A percentile compares a stretch with the other conserved stretches of the same genome.
These are phyloP conservation scores for Athrips mouffetella DNA, from an alignment of 2,888 invertebrate species.

Conservation along the genomic window DNA sequence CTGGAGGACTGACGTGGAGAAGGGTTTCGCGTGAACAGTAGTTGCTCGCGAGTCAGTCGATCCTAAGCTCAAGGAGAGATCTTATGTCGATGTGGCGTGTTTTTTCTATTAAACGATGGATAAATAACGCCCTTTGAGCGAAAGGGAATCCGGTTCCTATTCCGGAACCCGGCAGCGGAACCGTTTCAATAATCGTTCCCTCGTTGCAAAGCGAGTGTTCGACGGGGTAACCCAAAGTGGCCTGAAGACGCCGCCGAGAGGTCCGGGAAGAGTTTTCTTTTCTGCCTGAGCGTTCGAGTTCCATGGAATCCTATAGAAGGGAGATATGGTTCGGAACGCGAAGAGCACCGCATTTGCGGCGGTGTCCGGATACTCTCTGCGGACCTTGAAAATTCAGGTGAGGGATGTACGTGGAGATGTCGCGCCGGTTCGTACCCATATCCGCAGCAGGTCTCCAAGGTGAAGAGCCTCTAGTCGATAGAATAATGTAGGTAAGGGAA, in stretches of 20 bases:
- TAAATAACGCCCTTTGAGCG: conserved; percentile 62
- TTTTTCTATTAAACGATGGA: conserved; percentile 26
- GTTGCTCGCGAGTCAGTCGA: conserved; percentile 78
- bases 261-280: conserved; percentile 67
- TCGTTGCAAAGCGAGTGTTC: conserved; percentile 38
- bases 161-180: conserved; percentile 79
- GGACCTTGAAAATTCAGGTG: conserved; percentile 56
- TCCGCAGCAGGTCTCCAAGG: conserved; percentile 88
- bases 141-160: conserved; percentile 77
- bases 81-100: conserved; percentile 59
- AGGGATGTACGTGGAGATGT: conserved; percentile 49
- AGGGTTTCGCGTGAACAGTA: conserved; percentile 71
- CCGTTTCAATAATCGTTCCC: conserved; percentile 62
- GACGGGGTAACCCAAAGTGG: conserved; percentile 63
- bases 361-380: conserved; percentile 49
- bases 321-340: conserved; percentile 69
- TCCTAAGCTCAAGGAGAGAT: conserved; percentile 77
- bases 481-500: conserved; percentile 83
- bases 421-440: conserved; percentile 80
- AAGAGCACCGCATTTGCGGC: conserved; percentile 43
- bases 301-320: conserved; percentile 70
- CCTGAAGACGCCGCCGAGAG: conserved; percentile 78
- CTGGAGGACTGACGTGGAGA: conserved; percentile 79
- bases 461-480: conserved; percentile 81
- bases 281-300: conserved; percentile 72